Evolutionary conservation across 2,113 vertebrate species (phyloP).

Genomic region (Brevimyrus niger): DNA sequence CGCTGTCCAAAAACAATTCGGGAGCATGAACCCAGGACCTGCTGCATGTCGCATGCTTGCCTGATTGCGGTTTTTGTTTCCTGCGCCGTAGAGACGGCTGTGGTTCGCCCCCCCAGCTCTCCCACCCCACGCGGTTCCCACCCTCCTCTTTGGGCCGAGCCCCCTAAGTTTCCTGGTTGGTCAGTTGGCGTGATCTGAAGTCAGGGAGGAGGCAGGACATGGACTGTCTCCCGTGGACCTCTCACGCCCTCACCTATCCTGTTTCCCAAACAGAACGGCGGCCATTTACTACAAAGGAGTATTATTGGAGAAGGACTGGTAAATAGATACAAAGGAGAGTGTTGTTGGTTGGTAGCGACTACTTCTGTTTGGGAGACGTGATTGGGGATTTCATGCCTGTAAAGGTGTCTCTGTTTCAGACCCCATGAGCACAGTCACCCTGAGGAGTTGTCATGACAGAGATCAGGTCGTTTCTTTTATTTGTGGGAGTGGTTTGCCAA

Average conservation of each 20-base stretch:
- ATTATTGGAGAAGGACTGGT: not conserved
- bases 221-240: not conserved
- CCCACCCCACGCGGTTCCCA: not conserved
- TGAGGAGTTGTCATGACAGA: slow-evolving; percentile 1
- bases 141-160: not conserved
- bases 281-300: not conserved
- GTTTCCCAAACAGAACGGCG: not conserved
- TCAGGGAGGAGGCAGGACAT: not conserved
- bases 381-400: slow-evolving; percentile 6
- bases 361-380: not conserved
- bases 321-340: slow-evolving; percentile 39
- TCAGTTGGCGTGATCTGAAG: not conserved
- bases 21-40: not conserved
- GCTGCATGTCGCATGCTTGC: not conserved
- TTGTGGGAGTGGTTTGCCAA: not conserved
- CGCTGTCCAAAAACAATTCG: not conserved
- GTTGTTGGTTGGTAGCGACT: slow-evolving; percentile 30
- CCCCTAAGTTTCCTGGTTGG: not conserved
- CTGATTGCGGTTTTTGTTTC: not conserved
- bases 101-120: not conserved
- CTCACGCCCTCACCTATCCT: not conserved
- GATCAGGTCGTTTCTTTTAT: not conserved
- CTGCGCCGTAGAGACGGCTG: not conserved
- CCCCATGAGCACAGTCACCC: not conserved
- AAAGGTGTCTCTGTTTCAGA: not conserved